Evolutionary conservation across 2,888 invertebrate genomes (phyloP), one percentile per base, ranked within the genome.

Genomic region (Prosapia bicincta): DNA sequence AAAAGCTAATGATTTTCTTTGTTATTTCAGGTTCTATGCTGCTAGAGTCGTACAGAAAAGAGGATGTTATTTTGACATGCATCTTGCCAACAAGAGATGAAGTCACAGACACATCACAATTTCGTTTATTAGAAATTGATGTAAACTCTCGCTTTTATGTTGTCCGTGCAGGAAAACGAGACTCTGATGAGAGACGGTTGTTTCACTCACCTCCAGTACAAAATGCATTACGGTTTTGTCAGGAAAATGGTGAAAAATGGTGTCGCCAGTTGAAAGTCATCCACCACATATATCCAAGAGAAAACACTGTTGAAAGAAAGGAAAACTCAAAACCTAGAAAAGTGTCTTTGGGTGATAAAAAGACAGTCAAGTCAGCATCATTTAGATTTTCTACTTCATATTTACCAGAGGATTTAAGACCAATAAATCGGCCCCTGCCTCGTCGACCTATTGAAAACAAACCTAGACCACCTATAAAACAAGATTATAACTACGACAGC

Each of bases 151-250:
- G 72, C 68, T 78, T 78, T 32, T 69, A 67, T 32, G 75, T 78
- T 38, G 71, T 73, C 13, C 69, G 83, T 72, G 83, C 84, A 72
- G 81, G 82, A 73, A 82, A 83, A 83, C 84, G 78, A 83, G 85
- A 72, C 80, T 84, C 80, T 83, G 86, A 87, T 68, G 86, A 87
- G 78, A 83, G 84, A 38, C 83, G 85, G 73, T 82, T 87, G 24
- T 83, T 86, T 78, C 85, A 86, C 66, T 86, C 86, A 26, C 86
- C 86, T 66, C 85, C 85, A 80, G 86, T 87, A 82, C 86, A 86
- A 78, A 84, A 85, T 78, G 85, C 87, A 78, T 79, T 87, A 72
- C 83, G 85, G 15, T 86, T 85, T 79, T 88, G 88, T 83, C 85
- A 85, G 15, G 83, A 83, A 43, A 83, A 85, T 71, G 83, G 83